phyloP scores from a whole-genome alignment of 2,888 invertebrate species.

The Crossocerus cetratus region DNA sequence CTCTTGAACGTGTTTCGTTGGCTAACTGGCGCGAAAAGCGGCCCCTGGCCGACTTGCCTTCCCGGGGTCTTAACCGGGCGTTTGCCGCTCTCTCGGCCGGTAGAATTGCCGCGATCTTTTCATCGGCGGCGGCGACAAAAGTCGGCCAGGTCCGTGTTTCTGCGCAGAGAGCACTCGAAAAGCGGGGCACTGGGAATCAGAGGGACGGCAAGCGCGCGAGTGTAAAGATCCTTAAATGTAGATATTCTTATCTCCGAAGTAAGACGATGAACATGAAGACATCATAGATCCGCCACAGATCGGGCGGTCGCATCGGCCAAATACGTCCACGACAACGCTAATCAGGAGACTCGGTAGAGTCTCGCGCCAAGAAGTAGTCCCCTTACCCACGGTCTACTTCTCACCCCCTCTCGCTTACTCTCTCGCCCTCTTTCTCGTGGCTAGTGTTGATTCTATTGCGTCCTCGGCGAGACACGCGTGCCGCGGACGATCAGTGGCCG shows the following conservation, averaged over 20 bases:
- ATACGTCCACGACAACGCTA: not conserved
- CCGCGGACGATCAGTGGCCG: constrained; percentile 10
- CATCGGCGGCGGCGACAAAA: constrained; percentile 15
- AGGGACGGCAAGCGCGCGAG: constrained; percentile 67
- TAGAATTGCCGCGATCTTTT: not conserved
- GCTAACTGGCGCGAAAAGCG: constrained; percentile 37
- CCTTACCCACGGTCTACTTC: not conserved
- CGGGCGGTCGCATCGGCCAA: constrained; percentile 17
- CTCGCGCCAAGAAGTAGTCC: too few species aligned
- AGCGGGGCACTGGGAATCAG: constrained; percentile 61
- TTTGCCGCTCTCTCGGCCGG: not conserved
- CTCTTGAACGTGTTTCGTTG: constrained; percentile 55
- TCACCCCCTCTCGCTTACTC: not conserved
- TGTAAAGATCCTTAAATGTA: constrained; percentile 66
- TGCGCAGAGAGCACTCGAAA: constrained; percentile 52
- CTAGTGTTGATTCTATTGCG: not conserved
- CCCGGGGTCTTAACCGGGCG: not conserved
- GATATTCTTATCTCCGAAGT: constrained; percentile 50
- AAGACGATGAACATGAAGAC: constrained; percentile 41
- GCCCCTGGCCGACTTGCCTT: constrained; percentile 49
- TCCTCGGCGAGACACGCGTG: not conserved
- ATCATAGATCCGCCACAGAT: constrained; percentile 10
- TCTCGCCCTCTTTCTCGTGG: not conserved
- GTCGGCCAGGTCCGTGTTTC: constrained; percentile 53
- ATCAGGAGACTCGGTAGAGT: too few species aligned